These are phyloP conservation scores for Tetrao urogallus DNA, from an alignment of 2,113 vertebrate species.

Conservation along the genomic window DNA sequence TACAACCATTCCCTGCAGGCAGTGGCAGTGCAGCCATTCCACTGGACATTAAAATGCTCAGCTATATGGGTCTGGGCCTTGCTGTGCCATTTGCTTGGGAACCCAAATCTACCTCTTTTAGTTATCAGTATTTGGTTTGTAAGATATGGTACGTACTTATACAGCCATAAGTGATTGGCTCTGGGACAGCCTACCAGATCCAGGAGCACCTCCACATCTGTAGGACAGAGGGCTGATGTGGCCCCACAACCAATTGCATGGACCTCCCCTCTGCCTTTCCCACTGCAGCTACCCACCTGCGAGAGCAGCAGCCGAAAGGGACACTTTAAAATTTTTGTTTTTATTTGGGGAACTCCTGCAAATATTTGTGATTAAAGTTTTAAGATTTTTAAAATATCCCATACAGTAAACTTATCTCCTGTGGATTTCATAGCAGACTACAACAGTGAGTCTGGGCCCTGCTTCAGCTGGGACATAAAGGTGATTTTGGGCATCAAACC, in stretches of 20 bases:
- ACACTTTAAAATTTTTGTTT: background rate
- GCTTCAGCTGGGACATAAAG: background rate
- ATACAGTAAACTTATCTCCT: background rate
- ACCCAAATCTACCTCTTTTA: background rate
- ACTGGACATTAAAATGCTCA: background rate
- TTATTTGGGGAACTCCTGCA: background rate
- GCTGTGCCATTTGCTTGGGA: background rate
- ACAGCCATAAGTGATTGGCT: background rate
- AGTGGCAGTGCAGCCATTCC: background rate
- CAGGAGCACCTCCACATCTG: background rate
- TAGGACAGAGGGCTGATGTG: background rate
- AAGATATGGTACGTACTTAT: background rate
- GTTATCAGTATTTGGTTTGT: fast-evolving
- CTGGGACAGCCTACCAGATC: background rate
- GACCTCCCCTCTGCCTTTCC: background rate
- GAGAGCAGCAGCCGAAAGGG: background rate
- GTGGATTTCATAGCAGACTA: background rate
- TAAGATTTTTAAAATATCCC: background rate
- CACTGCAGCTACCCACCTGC: background rate
- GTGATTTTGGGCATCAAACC: fast-evolving
- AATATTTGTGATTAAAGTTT: background rate
- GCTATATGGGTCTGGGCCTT: background rate
- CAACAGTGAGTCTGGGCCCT: background rate
- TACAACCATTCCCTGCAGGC: background rate
- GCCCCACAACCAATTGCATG: fast-evolving